Evolutionary conservation across 2,113 vertebrate species (phyloP).

Genomic region (Pogona vitticeps): DNA sequence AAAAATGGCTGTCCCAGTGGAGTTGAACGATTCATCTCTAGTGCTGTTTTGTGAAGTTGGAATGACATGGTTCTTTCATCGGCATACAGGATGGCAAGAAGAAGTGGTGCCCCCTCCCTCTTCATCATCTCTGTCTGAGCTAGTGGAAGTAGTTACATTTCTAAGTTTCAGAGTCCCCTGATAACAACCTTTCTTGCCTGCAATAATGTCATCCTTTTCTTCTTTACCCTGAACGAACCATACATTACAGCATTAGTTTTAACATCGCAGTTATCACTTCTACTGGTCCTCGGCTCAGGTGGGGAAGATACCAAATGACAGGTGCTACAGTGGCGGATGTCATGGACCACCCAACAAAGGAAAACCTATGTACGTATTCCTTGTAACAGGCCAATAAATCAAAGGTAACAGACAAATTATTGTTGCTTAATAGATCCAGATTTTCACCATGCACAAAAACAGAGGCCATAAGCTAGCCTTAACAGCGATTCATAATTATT

Average conservation of each 20-base stretch:
- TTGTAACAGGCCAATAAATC: neutral
- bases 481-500: neutral
- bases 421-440: neutral
- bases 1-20: slow-evolving; percentile 90
- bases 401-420: neutral
- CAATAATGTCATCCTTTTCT: slow-evolving; percentile 17
- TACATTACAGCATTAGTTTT: slow-evolving; percentile 65
- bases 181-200: slow-evolving; percentile 56
- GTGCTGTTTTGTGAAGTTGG: slow-evolving; percentile 89
- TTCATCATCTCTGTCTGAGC: slow-evolving; percentile 66
- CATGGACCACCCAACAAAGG: neutral
- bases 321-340: slow-evolving; percentile 41
- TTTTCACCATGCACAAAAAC: neutral
- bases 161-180: slow-evolving; percentile 62
- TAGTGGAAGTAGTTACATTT: slow-evolving; percentile 67
- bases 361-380: neutral
- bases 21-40: slow-evolving; percentile 89
- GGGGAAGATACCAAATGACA: slow-evolving; percentile 64
- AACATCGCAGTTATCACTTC: slow-evolving; percentile 29
- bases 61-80: slow-evolving; percentile 99
- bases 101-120: slow-evolving; percentile 45
- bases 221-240: neutral
- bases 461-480: neutral
- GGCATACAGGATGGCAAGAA: slow-evolving; percentile 85
- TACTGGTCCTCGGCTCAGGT: neutral